A percentile compares a stretch with the other conserved stretches of the same genome.
Conservation (phyloP, 2,888 invertebrate genomes). For the Limnephilus marmoratus region DNA sequence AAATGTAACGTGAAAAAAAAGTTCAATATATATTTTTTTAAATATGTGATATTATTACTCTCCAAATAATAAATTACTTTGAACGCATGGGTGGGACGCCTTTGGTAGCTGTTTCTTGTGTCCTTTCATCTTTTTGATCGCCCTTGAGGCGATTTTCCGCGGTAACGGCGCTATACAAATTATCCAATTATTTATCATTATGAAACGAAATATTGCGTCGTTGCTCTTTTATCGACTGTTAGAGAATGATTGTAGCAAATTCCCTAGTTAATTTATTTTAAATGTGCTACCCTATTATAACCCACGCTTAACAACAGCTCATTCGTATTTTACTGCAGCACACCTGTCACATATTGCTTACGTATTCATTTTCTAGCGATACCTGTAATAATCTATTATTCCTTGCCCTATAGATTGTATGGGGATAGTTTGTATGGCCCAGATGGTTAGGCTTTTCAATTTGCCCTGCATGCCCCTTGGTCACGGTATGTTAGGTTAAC, state of each 20-base stretch:
- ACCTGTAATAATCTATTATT: neutral
- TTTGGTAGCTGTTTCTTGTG: neutral
- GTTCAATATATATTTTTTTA: no score
- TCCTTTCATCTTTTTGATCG: neutral
- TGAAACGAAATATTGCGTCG: neutral
- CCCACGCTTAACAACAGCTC: neutral
- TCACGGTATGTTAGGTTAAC: neutral
- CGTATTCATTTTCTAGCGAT: no score
- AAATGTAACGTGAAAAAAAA: no score
- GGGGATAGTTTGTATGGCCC: neutral
- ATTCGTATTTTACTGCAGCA: neutral
- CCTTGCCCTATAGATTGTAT: neutral
- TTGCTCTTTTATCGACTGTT: neutral
- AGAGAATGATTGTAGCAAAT: neutral
- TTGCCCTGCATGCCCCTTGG: neutral
- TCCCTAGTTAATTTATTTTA: neutral
- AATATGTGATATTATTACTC: neutral
- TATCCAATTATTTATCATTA: no score
- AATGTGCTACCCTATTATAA: neutral
- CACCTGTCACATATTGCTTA: neutral
- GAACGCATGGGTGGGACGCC: neutral
- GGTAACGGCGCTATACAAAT: no score
- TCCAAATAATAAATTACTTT: neutral
- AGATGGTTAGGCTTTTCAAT: neutral
- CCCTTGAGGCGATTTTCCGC: no score